These are phyloP conservation scores for Ceyx cyanopectus DNA, from an alignment of 2,113 vertebrate genomes.

Conservation along the genomic window DNA sequence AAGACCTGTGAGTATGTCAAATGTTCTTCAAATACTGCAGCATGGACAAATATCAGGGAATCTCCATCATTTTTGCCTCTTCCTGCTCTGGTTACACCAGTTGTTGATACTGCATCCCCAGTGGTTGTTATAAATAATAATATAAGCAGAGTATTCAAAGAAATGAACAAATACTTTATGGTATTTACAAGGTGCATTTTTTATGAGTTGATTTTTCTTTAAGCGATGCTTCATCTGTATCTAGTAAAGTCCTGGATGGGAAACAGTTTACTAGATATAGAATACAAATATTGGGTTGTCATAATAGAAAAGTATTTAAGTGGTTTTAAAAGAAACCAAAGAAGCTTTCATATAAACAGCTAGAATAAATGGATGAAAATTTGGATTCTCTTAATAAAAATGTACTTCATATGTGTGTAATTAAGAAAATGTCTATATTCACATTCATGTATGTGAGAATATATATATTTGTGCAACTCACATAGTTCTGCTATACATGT, in stretches of 20 bases:
- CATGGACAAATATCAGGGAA: background rate
- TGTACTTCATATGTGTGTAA: background rate
- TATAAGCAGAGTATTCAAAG: conserved; percentile 52
- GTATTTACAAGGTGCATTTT: conserved; percentile 68
- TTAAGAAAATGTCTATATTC: conserved; percentile 20
- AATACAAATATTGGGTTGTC: background rate
- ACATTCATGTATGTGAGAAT: background rate
- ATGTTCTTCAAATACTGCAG: background rate
- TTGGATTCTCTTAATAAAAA: conserved; percentile 33
- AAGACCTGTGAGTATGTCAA: background rate
- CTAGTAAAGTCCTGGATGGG: conserved; percentile 26
- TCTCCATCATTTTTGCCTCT: background rate
- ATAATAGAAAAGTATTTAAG: conserved; percentile 19
- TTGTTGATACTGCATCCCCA: background rate
- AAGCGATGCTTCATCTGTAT: conserved; percentile 20
- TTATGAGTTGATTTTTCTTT: conserved; percentile 57
- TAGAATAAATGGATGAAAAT: conserved; percentile 42
- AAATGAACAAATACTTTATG: conserved; percentile 43
- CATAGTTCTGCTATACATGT: background rate
- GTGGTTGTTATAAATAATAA: conserved; percentile 35
- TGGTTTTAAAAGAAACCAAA: conserved; percentile 17
- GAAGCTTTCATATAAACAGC: conserved; percentile 1
- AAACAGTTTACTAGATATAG: conserved; percentile 32
- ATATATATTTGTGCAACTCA: conserved; percentile 29
- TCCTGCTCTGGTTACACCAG: background rate